phyloP scores from a whole-genome alignment of 2,113 vertebrate genomes.

The Hystrix brachyura region DNA sequence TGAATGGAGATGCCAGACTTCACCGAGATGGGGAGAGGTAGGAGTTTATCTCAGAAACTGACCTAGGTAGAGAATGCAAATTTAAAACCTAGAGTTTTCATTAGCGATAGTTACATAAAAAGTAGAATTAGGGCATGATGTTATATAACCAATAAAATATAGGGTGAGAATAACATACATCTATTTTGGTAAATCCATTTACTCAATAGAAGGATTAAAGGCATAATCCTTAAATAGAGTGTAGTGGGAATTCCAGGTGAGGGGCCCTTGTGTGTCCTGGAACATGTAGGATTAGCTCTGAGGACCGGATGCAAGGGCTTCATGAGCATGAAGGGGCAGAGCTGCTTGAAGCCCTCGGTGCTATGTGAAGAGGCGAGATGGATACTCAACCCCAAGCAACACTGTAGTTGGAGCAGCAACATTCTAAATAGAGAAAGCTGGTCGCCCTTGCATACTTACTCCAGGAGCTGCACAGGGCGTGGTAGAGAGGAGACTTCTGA shows the following conservation, averaged over 20 bases:
- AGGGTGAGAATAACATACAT: neutral
- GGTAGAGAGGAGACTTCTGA: neutral
- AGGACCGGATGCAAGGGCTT: neutral
- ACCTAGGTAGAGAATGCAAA: neutral
- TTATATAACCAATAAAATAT: constrained; percentile 38
- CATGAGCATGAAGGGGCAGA: neutral
- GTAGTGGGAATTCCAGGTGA: neutral
- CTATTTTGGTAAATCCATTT: constrained; percentile 52
- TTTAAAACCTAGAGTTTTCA: constrained; percentile 29
- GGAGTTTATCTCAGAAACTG: neutral
- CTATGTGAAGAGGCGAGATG: neutral
- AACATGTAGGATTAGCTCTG: neutral
- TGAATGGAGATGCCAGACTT: neutral
- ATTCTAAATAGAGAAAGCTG: neutral
- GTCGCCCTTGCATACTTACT: neutral
- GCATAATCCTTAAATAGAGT: neutral
- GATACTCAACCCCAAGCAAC: neutral
- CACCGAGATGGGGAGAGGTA: neutral
- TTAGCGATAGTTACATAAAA: neutral
- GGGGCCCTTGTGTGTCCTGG: neutral
- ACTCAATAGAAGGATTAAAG: constrained; percentile 15
- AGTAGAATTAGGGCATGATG: constrained; percentile 3
- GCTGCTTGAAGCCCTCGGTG: neutral
- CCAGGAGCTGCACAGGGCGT: neutral
- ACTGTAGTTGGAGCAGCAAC: neutral